A percentile compares a stretch with the other conserved stretches of the same genome.
These are phyloP conservation scores for Acropora yongei DNA, from an alignment of 64 coral and sea anemone species.

Conservation along the genomic window DNA sequence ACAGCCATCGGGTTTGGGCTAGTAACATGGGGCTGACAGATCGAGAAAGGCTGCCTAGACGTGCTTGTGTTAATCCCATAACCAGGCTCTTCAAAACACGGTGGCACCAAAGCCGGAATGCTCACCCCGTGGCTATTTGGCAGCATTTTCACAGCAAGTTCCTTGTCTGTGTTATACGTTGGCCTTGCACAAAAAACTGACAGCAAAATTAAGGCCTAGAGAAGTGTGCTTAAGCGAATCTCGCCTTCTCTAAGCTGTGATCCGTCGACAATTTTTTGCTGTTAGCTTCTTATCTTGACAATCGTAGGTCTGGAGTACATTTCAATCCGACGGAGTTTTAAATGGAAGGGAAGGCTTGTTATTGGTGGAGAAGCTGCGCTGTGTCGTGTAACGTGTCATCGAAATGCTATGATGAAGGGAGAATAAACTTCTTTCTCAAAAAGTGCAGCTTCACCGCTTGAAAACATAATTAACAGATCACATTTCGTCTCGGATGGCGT, in stretches of 20 bases:
- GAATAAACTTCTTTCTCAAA: conserved; percentile 63
- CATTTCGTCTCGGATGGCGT: conserved; percentile 71
- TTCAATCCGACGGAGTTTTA: conserved; percentile 35
- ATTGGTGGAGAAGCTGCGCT: conserved; percentile 42
- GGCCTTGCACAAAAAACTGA: not conserved
- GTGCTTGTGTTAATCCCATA: conserved; percentile 52
- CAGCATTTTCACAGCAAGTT: not conserved
- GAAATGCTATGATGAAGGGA: conserved; percentile 63
- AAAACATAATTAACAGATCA: conserved; percentile 75
- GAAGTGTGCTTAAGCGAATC: not conserved
- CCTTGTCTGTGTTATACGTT: not conserved
- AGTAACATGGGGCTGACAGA: conserved; percentile 25
- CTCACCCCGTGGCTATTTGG: conserved; percentile 53
- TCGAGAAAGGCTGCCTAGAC: conserved; percentile 44
- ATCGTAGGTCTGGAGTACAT: conserved; percentile 38
- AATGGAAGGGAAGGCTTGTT: conserved; percentile 13
- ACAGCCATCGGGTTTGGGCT: not conserved
- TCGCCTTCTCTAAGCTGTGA: conserved; percentile 19
- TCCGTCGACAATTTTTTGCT: conserved; percentile 40
- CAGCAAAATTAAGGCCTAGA: not conserved
- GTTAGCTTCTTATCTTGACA: conserved; percentile 48
- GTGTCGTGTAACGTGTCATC: conserved; percentile 55
- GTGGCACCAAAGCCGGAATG: conserved; percentile 61
- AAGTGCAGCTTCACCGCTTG: conserved; percentile 55
- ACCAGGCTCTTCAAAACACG: conserved; percentile 64